Conservation (phyloP, 2,113 vertebrate species). For the Piprites chloris region DNA sequence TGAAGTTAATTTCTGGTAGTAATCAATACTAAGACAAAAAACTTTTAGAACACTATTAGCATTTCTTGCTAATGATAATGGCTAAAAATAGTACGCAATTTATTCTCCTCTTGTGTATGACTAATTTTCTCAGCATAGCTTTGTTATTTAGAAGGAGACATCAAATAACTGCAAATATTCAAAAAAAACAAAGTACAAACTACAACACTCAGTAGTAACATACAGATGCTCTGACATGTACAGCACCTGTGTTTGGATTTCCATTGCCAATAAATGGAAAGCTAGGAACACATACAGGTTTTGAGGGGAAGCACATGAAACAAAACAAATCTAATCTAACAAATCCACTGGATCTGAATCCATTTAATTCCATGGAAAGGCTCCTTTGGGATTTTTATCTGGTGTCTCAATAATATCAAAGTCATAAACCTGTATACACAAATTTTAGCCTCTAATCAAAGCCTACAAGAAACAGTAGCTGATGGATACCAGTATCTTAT, state of each 20-base stretch:
- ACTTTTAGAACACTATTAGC: background rate
- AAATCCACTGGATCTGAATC: background rate
- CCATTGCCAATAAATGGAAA: background rate
- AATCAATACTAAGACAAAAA: background rate
- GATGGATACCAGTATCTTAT: background rate
- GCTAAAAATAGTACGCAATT: conserved; percentile 2
- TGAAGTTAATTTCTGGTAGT: background rate
- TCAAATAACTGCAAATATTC: background rate
- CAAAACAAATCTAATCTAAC: background rate
- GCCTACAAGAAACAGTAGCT: background rate
- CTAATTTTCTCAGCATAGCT: background rate
- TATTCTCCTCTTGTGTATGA: background rate
- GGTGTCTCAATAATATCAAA: background rate
- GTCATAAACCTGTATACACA: background rate
- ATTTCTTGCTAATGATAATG: background rate
- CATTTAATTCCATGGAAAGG: background rate
- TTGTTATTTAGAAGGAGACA: background rate
- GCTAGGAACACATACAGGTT: background rate
- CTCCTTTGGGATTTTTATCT: background rate
- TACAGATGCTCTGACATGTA: background rate
- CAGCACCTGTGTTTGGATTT: background rate
- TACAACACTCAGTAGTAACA: background rate
- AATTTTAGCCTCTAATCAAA: background rate
- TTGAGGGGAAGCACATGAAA: background rate
- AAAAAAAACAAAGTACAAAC: background rate